Evolutionary conservation across 2,888 invertebrate species (phyloP), one percentile per base, ranked within the genome.

Genomic region (Coenonympha arcania): DNA sequence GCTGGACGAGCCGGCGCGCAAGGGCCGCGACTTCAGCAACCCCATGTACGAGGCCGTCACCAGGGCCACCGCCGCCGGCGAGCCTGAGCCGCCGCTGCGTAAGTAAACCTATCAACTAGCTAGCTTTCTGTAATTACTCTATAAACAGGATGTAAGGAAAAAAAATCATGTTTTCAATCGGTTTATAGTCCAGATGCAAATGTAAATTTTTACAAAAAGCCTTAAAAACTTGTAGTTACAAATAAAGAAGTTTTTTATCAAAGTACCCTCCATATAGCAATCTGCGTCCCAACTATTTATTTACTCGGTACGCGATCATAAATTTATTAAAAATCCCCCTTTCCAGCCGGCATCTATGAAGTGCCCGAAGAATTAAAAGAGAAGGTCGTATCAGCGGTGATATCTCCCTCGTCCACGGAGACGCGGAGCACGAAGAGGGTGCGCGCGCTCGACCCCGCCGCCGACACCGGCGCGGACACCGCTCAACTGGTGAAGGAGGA

Each of bases 11-110:
- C 89, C 66, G 24, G 66, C 74, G 62, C 89, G 91, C 61, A 95
- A 95, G 77, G 92, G 91, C 50, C 88, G 97, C 45, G 98, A 99
- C 81, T 99, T 99, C 87, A 94, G 95, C 69, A 99, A 99, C 86
- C 98, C 98, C 40, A 97, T 98, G 94, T 99, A 98, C 79, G 98
- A 99, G 70, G 95, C 95, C 40, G 93, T 93, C 48, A 91, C 92
- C 60, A 87, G 91, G 57, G 89, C 89, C 44, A 89, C 88, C 57
- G 70, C 68, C 28, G 66, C 70, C 26, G 73, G 68, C 1, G 73
- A 73, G n/a, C 70, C 72, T 0, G 79, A 76, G 8, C 70, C 76
- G 16, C 66, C 79, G 0, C 39, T 77, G 52, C 82, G 81, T 82
- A 28, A 77, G 82, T 79, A 4, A 1, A 4, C n/a, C 19, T 11